Conservation (phyloP, 2,113 vertebrate species). For the Chiloscyllium plagiosum region DNA sequence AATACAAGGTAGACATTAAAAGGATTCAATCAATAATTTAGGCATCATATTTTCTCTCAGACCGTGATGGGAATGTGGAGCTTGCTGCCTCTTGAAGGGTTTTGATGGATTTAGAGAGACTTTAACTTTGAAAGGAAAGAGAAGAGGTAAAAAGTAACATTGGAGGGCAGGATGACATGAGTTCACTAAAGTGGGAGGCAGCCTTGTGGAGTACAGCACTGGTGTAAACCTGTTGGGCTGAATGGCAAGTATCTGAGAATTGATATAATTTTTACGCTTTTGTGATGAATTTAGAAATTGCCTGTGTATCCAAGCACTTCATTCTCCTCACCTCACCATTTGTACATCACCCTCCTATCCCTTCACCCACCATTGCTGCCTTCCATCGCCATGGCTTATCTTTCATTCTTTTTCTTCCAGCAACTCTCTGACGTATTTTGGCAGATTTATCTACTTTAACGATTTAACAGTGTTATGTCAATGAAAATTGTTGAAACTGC, state of each 20-base stretch:
- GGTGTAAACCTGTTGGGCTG: neutral
- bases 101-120: neutral
- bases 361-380: neutral
- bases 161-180: neutral
- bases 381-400: neutral
- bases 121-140: neutral
- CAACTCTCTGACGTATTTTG: neutral
- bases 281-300: neutral
- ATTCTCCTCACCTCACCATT: neutral
- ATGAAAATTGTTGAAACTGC: neutral
- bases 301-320: neutral
- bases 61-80: neutral
- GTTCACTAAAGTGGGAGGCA: neutral
- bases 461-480: neutral
- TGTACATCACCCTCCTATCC: neutral
- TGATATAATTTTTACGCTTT: neutral
- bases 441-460: neutral
- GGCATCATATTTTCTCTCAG: neutral
- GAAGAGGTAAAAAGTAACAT: neutral
- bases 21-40: neutral
- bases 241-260: neutral
- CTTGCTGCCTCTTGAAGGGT: neutral
- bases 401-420: neutral
- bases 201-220: neutral
- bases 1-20: neutral